Evolutionary conservation across 2,113 vertebrate genomes (phyloP), one percentile per base, ranked within the genome.

Genomic region (Anoura caudifer): DNA sequence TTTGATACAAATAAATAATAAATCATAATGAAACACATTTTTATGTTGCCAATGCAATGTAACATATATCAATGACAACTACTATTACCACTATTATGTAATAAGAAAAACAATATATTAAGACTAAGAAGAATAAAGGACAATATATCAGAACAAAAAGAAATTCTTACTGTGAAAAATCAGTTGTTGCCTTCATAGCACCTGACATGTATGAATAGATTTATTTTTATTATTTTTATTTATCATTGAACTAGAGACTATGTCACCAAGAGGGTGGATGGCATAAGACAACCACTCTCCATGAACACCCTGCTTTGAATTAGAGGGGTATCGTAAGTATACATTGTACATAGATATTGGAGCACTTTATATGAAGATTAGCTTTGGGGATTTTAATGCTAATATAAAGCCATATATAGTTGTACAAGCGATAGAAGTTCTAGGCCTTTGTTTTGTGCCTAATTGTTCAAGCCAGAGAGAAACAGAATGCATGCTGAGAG

Each of bases 401-500:
- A 41, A 76, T n/a, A 8, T 16, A 70, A 50, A 76, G 38, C 7
- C 84, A 8, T 72, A 50, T 13, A 59, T 13, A 59, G 45, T 54
- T 80, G 4, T 47, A 65, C 8, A 85, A 81, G n/a, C 47, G 41
- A 81, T 33, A 80, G 17, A 50, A 89, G 26, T 69, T 41, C 14
- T 82, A n/a, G 7, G n/a, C 12, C 24, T 95, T 87, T 90, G n/a
- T 80, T 80, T 36, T 19, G 11, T 50, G 16, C 72, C 20, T 95
- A 84, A 81, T 80, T 94, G 80, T 36, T 43, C 59, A 96, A 83
- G 90, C 24, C 11, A 41, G 52, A 88, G 47, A 88, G 7, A 87
- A 95, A 67, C 16, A 85, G 87, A 95, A 76, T 70, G 5, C 93
- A 69, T 95, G 83, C 87, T 90, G 96, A 95, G 76, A 95, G 95